Evolutionary conservation across 2,797 vertebrate genomes (phyloP).

Genomic region (Argentina silus): DNA sequence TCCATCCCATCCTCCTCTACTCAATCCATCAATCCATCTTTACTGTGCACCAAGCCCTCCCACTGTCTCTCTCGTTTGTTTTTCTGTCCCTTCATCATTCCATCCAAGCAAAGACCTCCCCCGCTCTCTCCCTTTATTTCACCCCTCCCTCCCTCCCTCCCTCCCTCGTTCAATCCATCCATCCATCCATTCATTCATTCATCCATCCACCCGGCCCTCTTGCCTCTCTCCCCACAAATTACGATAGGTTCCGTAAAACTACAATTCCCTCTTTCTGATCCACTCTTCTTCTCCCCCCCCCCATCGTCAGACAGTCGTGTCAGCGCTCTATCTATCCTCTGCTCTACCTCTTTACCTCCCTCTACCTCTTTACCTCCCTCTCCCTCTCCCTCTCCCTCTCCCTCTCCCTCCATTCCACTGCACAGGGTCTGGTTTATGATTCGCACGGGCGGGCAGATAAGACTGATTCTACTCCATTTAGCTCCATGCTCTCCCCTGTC

Average conservation of each 20-base stretch:
- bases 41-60: no score
- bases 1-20: no score
- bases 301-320: neutral
- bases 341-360: neutral
- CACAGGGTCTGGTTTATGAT: slow-evolving; percentile 33
- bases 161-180: neutral
- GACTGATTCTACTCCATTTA: slow-evolving; percentile 36
- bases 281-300: neutral
- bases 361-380: neutral
- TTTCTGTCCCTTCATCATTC: no score
- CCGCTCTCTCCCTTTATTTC: no score
- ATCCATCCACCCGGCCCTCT: neutral
- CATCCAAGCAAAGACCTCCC: no score
- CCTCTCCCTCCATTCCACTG: slow-evolving; percentile 6
- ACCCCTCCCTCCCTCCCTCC: neutral
- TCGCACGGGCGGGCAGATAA: slow-evolving; percentile 32
- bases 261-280: neutral
- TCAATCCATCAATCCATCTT: no score
- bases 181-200: neutral
- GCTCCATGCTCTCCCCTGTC: slow-evolving; percentile 7
- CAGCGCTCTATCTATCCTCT: no score
- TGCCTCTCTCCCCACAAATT: no score
- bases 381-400: neutral
- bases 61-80: no score
- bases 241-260: no score